A percentile compares a stretch with the other conserved stretches of the same genome.
Conservation (phyloP, 2,888 invertebrate species). For the Tanytarsus gracilentus region DNA sequence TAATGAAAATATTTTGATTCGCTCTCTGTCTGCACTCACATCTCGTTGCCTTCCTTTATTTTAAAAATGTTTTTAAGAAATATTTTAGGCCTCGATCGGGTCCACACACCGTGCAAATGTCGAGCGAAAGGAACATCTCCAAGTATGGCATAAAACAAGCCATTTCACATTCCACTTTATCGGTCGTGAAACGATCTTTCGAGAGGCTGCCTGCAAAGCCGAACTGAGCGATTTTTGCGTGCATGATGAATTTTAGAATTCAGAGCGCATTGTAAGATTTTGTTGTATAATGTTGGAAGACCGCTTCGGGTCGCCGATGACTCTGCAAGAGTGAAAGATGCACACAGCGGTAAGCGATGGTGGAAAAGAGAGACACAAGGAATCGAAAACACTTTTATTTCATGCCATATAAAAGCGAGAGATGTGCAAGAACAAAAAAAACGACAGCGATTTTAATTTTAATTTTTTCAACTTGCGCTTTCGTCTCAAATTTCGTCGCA, state of each 20-base stretch:
- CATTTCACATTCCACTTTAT: slow-evolving; percentile 26
- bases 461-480: slow-evolving; percentile 25
- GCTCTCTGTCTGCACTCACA: neutral
- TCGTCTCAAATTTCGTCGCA: slow-evolving; percentile 24
- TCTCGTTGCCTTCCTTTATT: no score
- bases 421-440: no score
- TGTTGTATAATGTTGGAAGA: neutral
- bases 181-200: slow-evolving; percentile 16
- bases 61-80: no score
- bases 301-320: no score
- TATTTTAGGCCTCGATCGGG: no score
- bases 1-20: slow-evolving; percentile 27
- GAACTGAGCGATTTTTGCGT: slow-evolving; percentile 2
- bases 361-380: neutral
- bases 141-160: slow-evolving; percentile 24
- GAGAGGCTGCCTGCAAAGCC: neutral
- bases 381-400: no score
- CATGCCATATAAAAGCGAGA: slow-evolving; percentile 3
- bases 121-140: neutral
- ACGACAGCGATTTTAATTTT: neutral
- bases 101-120: neutral
- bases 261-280: slow-evolving; percentile 25
- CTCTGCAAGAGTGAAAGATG: no score
- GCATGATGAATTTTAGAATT: slow-evolving; percentile 28
- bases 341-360: no score